Conservation (phyloP, 2,113 vertebrate species). For the Nesogale talazaci region DNA sequence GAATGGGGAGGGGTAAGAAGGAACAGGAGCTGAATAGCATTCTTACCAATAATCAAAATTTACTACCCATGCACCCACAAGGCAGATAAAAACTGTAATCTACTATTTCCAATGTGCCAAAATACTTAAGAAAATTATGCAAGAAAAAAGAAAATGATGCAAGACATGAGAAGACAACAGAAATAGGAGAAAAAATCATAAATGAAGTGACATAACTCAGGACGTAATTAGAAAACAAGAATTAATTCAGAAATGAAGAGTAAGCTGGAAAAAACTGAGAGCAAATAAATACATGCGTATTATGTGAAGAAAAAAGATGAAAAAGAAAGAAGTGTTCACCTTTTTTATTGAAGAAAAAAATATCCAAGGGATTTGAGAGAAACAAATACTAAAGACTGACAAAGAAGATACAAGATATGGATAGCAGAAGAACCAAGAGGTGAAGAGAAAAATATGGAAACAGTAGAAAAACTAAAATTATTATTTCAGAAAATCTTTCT, state of each 20-base stretch:
- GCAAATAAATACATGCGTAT: too few species aligned
- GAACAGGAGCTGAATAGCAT: conserved; percentile 37
- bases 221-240: conserved; percentile 41
- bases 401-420: not conserved
- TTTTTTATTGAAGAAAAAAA: too few species aligned
- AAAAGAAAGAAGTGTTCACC: too few species aligned
- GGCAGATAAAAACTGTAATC: conserved; percentile 35
- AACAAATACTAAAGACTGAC: not conserved
- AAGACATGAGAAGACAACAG: conserved; percentile 40
- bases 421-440: not conserved
- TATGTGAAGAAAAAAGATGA: too few species aligned
- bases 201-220: conserved; percentile 33
- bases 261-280: not conserved
- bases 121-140: conserved; percentile 50
- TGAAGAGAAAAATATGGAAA: conserved; percentile 17
- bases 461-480: conserved; percentile 18
- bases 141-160: too few species aligned
- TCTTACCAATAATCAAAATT: not conserved
- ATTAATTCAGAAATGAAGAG: conserved; percentile 55
- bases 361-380: too few species aligned
- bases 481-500: not conserved
- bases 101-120: conserved; percentile 29
- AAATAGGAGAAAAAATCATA: conserved; percentile 51
- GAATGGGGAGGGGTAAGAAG: not conserved
- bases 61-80: not conserved